Conservation (phyloP, 2,113 vertebrate genomes). For the Cephalopterus ornatus region DNA sequence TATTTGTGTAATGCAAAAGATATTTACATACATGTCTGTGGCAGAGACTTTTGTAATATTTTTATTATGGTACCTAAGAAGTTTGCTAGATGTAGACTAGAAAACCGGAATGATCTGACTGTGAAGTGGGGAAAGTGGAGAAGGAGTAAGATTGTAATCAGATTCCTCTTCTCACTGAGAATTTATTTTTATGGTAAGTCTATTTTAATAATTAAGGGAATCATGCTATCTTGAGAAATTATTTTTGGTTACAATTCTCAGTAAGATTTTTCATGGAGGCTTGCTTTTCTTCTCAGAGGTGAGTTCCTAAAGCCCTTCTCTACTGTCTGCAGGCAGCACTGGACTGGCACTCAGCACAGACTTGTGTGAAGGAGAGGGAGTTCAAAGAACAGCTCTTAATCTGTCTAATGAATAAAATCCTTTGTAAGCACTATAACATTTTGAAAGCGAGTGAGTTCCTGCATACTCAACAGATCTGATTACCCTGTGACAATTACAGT, state of each 20-base stretch:
- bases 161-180: background rate
- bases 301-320: background rate
- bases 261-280: background rate
- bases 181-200: background rate
- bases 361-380: constrained; percentile 6
- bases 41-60: background rate
- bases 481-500: constrained; percentile 63
- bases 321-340: background rate
- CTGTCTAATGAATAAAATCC: constrained; percentile 64
- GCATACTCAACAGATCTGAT: constrained; percentile 58
- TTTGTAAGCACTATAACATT: constrained; percentile 65
- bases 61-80: background rate
- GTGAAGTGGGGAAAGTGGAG: background rate
- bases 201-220: background rate
- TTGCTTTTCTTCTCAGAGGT: background rate
- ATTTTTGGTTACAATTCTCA: background rate
- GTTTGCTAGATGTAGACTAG: background rate
- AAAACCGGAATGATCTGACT: background rate
- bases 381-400: constrained; percentile 59
- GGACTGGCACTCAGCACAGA: background rate
- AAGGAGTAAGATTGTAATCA: background rate
- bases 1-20: background rate
- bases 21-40: background rate
- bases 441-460: constrained; percentile 50
- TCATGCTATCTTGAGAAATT: background rate